A percentile compares a stretch with the other conserved stretches of the same genome.
Conservation (phyloP, 1,140 invertebrate genomes). For the Brachionus koreanus region DNA sequence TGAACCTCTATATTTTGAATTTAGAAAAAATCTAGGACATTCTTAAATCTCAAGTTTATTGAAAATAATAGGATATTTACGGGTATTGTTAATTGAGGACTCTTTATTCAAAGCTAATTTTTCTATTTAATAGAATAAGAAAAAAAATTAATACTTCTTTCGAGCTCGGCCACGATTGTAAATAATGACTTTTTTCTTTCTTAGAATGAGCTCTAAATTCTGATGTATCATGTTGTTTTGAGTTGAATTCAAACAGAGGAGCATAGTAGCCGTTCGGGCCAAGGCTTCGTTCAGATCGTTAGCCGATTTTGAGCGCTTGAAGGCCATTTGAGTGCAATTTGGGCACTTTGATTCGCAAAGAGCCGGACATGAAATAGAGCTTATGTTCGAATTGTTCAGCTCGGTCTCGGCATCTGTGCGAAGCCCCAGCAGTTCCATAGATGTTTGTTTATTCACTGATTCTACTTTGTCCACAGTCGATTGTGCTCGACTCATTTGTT, state of each 20-base stretch:
- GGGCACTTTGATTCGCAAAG: neutral
- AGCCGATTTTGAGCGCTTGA: neutral
- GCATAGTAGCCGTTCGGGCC: neutral
- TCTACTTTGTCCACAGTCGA: neutral
- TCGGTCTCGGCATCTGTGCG: neutral
- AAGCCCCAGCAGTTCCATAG: neutral
- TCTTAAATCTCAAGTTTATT: conserved; percentile 29
- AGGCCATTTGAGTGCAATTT: neutral
- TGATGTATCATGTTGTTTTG: neutral
- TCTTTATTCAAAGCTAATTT: neutral
- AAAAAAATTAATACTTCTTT: neutral
- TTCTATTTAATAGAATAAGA: neutral
- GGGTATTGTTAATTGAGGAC: conserved; percentile 13
- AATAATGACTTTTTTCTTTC: neutral
- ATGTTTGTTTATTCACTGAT: neutral
- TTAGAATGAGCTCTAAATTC: neutral
- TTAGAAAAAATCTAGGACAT: conserved; percentile 9
- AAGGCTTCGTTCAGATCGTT: neutral
- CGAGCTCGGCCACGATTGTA: neutral
- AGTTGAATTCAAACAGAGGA: neutral
- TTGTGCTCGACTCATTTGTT: neutral
- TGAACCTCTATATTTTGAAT: neutral
- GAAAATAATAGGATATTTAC: conserved; percentile 14
- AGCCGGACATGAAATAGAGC: neutral
- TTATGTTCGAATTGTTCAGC: neutral